Percentiles rank a stretch among this genome's conserved stretches.
phyloP scores from a whole-genome alignment of 2,797 vertebrate species.

The Sebastes glaucus region DNA sequence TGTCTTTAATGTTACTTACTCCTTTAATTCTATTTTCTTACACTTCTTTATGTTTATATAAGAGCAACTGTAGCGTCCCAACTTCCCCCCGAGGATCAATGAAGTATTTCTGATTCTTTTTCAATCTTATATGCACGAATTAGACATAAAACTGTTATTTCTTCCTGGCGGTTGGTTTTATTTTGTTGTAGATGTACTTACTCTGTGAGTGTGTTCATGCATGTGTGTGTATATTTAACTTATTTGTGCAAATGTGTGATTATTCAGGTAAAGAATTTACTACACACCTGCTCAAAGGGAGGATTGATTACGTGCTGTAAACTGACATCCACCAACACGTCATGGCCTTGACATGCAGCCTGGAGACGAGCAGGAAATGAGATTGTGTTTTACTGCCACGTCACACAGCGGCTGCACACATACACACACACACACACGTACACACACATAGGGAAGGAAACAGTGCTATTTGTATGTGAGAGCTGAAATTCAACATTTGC shows the following conservation, averaged over 20 bases:
- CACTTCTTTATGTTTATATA: too few relatives aligned
- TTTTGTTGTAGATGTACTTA: neutral
- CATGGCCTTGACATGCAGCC: conserved; percentile 34
- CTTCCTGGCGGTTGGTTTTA: neutral
- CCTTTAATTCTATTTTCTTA: too few relatives aligned
- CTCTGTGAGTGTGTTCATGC: neutral
- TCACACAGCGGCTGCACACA: neutral
- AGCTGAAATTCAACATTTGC: conserved; percentile 23
- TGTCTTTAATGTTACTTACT: too few relatives aligned
- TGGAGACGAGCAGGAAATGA: conserved; percentile 39
- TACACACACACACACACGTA: neutral
- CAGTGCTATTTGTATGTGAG: conserved; percentile 9
- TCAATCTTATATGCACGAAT: neutral
- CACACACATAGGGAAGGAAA: neutral
- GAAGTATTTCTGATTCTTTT: too few relatives aligned
- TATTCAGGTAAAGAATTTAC: conserved; percentile 21
- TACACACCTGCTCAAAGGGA: neutral
- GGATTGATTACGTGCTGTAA: conserved; percentile 35
- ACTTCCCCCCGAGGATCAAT: accelerated
- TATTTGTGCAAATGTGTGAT: neutral
- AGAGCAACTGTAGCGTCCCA: too few relatives aligned
- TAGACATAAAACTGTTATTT: neutral
- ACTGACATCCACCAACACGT: conserved; percentile 23
- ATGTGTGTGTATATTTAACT: neutral
- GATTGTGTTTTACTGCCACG: conserved; percentile 40